Evolutionary conservation across 1,140 invertebrate genomes (phyloP).

Genomic region (Araneus ventricosus): DNA sequence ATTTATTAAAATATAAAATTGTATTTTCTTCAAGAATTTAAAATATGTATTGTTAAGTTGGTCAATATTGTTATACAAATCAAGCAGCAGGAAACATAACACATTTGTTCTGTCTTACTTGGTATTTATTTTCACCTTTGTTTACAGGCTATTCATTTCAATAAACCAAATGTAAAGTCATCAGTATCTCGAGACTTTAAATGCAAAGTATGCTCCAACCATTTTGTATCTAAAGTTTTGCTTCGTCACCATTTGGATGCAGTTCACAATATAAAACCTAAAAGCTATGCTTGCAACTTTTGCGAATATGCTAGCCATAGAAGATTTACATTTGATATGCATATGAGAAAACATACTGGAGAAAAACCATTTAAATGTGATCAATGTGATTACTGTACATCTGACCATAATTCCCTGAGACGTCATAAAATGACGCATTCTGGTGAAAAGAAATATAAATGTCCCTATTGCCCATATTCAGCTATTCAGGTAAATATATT

Average conservation of each 20-base stretch:
- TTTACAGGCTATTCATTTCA: conserved; percentile 28
- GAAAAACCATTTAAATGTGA: conserved; percentile 85
- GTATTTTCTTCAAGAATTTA: too few species aligned
- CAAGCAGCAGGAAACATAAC: too few species aligned
- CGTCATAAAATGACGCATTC: conserved; percentile 79
- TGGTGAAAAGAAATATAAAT: conserved; percentile 81
- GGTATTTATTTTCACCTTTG: background rate
- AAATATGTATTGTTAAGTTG: too few species aligned
- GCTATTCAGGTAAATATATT: conserved; percentile 82
- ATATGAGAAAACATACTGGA: conserved; percentile 82
- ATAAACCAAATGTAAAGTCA: background rate
- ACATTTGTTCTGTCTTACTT: too few species aligned
- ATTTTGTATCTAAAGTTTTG: conserved; percentile 68
- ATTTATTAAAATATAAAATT: too few species aligned
- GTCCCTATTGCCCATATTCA: conserved; percentile 81
- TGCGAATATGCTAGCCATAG: conserved; percentile 78
- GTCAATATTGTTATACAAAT: too few species aligned
- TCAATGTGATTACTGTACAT: conserved; percentile 79
- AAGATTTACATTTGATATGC: conserved; percentile 79
- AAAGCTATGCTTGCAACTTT: conserved; percentile 45
- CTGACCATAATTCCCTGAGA: conserved; percentile 78
- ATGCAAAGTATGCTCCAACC: conserved; percentile 74
- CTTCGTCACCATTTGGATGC: conserved; percentile 77
- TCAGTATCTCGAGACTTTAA: background rate
- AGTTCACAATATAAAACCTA: conserved; percentile 78